These are phyloP conservation scores for Dasysyrphus tricinctus DNA, from an alignment of 2,888 invertebrate species.

Conservation along the genomic window DNA sequence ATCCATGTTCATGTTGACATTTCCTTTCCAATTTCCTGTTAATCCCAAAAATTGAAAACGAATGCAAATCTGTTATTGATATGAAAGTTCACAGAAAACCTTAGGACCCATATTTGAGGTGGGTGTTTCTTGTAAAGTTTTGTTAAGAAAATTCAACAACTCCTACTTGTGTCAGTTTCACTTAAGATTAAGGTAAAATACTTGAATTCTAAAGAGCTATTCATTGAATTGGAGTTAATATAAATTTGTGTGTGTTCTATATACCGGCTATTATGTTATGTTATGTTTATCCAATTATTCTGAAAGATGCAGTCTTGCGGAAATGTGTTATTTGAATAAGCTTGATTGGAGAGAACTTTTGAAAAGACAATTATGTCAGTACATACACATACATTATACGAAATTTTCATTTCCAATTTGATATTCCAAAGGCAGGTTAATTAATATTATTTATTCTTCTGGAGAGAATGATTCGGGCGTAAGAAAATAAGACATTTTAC, in stretches of 20 bases:
- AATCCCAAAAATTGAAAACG: conserved; percentile 9
- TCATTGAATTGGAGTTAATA: conserved; percentile 14
- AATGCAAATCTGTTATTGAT: conserved; percentile 15
- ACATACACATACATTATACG: no score
- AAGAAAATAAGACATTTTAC: no score
- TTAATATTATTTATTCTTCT: no score
- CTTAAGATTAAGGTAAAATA: background rate
- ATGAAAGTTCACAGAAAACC: background rate
- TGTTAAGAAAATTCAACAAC: background rate
- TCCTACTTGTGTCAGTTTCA: background rate
- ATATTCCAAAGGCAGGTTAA: no score
- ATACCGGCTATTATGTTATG: background rate
- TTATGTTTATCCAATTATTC: background rate
- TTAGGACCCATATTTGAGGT: background rate
- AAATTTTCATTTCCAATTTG: no score
- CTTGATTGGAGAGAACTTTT: background rate
- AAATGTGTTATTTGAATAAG: background rate
- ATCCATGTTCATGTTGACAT: conserved; percentile 2
- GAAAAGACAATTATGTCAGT: background rate
- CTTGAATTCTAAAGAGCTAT: background rate
- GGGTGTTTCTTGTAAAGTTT: background rate
- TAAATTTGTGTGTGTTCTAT: background rate
- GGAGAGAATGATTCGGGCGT: no score
- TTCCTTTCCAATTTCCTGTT: conserved; percentile 29
- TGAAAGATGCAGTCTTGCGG: background rate